Evolutionary conservation across 2,797 vertebrate genomes (phyloP).

Genomic region (Rhinophrynus dorsalis): DNA sequence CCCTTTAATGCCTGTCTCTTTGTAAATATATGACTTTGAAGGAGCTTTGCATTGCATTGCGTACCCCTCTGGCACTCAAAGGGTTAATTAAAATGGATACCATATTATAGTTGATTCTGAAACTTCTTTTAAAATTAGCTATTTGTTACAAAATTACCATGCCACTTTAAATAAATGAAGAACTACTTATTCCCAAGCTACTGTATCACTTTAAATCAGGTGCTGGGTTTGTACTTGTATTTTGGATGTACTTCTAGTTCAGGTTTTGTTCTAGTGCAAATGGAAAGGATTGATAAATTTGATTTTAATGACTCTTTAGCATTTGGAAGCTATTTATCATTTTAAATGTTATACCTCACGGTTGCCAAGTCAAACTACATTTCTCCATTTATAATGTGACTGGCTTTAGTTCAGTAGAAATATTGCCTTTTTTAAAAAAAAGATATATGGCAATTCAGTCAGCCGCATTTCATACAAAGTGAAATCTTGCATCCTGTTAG

Average conservation of each 20-base stretch:
- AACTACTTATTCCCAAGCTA: no score
- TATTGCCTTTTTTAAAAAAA: background rate
- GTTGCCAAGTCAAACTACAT: conserved; percentile 25
- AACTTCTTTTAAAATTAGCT: no score
- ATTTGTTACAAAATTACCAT: no score
- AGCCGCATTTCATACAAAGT: background rate
- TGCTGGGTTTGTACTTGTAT: background rate
- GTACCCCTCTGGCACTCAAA: no score
- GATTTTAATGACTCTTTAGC: conserved; percentile 7
- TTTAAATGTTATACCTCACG: background rate
- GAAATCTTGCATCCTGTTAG: background rate
- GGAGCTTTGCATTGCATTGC: no score
- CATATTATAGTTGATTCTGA: no score
- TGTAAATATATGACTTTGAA: no score
- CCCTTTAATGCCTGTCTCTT: no score
- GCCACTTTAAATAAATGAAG: no score
- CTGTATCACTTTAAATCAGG: no score
- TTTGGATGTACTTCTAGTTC: background rate
- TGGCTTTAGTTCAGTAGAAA: conserved; percentile 6
- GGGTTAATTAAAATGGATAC: no score
- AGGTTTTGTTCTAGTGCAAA: background rate
- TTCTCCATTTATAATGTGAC: conserved; percentile 18
- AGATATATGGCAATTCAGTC: background rate
- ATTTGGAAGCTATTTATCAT: conserved; percentile 1
- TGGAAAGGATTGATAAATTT: conserved; percentile 21